These are phyloP conservation scores for Drepanosiphum platanoidis DNA, from an alignment of 2,888 invertebrate genomes.

Conservation along the genomic window DNA sequence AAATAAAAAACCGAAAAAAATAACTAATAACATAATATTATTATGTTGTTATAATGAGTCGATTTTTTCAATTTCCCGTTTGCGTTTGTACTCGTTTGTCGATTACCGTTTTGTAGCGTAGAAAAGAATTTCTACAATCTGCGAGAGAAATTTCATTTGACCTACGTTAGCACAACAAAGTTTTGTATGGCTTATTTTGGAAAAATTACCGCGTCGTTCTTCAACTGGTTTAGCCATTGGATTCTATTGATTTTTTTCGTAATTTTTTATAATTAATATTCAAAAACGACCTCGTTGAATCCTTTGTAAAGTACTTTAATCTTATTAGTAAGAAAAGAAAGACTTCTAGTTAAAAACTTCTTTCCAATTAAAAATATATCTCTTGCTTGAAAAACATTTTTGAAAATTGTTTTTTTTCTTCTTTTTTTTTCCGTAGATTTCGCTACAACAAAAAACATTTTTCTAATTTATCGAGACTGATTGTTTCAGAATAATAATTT, in stretches of 20 bases:
- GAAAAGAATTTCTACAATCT: background rate
- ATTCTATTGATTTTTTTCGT: slow-evolving; percentile 23
- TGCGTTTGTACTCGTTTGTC: too few relatives aligned
- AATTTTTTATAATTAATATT: slow-evolving; percentile 42
- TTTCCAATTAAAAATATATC: slow-evolving; percentile 23
- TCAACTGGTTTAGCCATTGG: background rate
- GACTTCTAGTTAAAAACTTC: slow-evolving; percentile 32
- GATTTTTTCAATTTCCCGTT: background rate
- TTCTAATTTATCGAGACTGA: background rate
- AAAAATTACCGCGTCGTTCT: background rate
- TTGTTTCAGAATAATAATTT: background rate
- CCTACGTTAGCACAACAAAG: background rate
- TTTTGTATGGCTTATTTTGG: background rate
- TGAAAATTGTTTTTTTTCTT: slow-evolving; percentile 3
- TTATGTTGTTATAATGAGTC: too few relatives aligned
- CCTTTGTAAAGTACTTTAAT: slow-evolving; percentile 43
- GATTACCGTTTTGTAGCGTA: background rate
- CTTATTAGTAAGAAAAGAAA: slow-evolving; percentile 23
- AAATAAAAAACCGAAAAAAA: too few relatives aligned
- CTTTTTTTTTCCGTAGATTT: too few relatives aligned
- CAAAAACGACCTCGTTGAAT: slow-evolving; percentile 42
- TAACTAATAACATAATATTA: too few relatives aligned
- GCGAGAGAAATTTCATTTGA: background rate
- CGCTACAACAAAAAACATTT: background rate
- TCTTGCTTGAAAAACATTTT: slow-evolving; percentile 10